A percentile compares a stretch with the other conserved stretches of the same genome.
phyloP scores from a whole-genome alignment of 2,888 invertebrate genomes.

The Coenonympha arcania region DNA sequence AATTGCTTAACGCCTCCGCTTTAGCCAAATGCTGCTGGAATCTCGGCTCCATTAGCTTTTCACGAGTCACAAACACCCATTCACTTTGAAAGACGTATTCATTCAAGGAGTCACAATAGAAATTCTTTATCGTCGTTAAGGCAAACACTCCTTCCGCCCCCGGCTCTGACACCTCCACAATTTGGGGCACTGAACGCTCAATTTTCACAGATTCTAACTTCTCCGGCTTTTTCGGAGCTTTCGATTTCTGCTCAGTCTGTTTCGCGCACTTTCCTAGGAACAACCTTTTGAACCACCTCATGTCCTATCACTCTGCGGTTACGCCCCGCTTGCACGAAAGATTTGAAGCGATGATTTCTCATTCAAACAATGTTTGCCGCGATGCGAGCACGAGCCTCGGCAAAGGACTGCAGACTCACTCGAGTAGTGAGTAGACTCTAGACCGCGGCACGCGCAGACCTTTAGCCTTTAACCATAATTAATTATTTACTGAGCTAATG shows the following conservation, averaged over 20 bases:
- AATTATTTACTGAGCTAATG: slow-evolving; percentile 61
- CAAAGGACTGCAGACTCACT: slow-evolving; percentile 40
- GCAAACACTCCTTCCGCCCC: slow-evolving; percentile 46
- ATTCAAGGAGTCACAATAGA: slow-evolving; percentile 48
- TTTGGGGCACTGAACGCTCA: slow-evolving; percentile 25
- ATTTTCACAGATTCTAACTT: slow-evolving; percentile 32
- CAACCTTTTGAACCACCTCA: slow-evolving; percentile 79
- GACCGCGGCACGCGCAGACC: slow-evolving; percentile 63
- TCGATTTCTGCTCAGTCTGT: slow-evolving; percentile 38
- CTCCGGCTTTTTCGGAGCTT: slow-evolving; percentile 32
- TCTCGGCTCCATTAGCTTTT: slow-evolving; percentile 50
- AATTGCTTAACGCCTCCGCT: slow-evolving; percentile 41
- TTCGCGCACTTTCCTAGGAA: slow-evolving; percentile 73
- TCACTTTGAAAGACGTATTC: slow-evolving; percentile 57
- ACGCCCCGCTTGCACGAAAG: slow-evolving; percentile 76
- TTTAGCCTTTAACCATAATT: slow-evolving; percentile 63
- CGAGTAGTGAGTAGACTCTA: slow-evolving; percentile 39
- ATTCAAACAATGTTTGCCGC: slow-evolving; percentile 55
- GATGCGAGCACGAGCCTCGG: slow-evolving; percentile 32
- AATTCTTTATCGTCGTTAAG: slow-evolving; percentile 59
- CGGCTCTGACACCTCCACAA: slow-evolving; percentile 31
- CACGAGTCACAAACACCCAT: slow-evolving; percentile 54
- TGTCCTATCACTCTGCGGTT: slow-evolving; percentile 76
- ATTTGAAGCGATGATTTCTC: slow-evolving; percentile 76
- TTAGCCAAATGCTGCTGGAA: slow-evolving; percentile 49